Conservation (phyloP, 2,888 invertebrate genomes). For the Malthinus seriepunctatus region DNA sequence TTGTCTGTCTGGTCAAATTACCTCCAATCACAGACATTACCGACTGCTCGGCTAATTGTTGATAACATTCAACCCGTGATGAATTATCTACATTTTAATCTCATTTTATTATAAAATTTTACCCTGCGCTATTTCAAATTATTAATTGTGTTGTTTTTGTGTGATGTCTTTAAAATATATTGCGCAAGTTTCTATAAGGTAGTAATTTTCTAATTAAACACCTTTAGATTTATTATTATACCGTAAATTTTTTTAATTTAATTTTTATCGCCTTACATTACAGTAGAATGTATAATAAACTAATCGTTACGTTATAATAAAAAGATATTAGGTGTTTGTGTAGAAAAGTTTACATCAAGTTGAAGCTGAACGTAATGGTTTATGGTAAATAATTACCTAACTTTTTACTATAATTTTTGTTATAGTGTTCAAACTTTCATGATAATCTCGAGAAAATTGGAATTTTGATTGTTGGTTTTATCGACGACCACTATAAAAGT, state of each 20-base stretch:
- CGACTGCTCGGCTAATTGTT: conserved; percentile 47
- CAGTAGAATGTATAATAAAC: too few relatives aligned
- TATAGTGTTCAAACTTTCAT: too few relatives aligned
- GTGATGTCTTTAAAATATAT: background rate
- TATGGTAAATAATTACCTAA: too few relatives aligned
- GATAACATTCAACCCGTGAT: conserved; percentile 47
- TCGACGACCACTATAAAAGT: too few relatives aligned
- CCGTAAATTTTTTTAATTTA: background rate
- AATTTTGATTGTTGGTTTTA: too few relatives aligned
- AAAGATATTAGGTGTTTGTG: too few relatives aligned
- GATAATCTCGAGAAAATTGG: too few relatives aligned
- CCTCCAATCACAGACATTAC: conserved; percentile 50
- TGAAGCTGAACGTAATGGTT: too few relatives aligned
- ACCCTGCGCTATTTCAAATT: conserved; percentile 11
- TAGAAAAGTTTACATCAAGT: too few relatives aligned
- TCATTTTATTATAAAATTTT: conserved; percentile 31
- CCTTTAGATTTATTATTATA: background rate
- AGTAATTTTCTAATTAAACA: conserved; percentile 1
- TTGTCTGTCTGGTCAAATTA: conserved; percentile 50
- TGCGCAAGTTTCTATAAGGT: background rate
- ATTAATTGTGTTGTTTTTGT: conserved; percentile 6
- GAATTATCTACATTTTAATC: conserved; percentile 47
- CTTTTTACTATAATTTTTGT: too few relatives aligned
- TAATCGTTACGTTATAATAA: too few relatives aligned
- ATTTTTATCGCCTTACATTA: background rate